Conservation (phyloP, 2,888 invertebrate species). For the Pterostichus madidus region DNA sequence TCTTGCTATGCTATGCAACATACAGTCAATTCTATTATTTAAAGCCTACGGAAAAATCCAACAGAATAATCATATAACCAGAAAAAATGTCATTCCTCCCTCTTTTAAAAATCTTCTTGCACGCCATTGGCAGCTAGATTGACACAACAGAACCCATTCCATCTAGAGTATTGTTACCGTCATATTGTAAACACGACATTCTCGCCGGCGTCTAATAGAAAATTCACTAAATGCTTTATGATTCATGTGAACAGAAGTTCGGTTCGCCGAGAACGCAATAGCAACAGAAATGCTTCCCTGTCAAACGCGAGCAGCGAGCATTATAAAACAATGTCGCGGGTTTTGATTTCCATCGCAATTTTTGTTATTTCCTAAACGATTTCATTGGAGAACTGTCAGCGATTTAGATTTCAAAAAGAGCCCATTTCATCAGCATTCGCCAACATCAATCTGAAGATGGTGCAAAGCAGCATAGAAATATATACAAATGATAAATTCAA, state of each 20-base stretch:
- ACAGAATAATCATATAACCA: too few species aligned
- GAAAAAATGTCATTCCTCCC: neutral
- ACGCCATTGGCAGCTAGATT: neutral
- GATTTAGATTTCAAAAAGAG: neutral
- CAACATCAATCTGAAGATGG: too few species aligned
- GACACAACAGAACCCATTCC: neutral
- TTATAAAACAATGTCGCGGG: neutral
- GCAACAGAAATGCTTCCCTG: neutral
- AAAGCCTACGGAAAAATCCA: too few species aligned
- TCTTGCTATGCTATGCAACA: too few species aligned
- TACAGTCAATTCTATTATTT: too few species aligned
- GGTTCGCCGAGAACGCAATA: constrained; percentile 3
- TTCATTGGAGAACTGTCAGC: neutral
- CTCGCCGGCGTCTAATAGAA: constrained; percentile 12
- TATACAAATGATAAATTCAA: too few species aligned
- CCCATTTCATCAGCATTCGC: too few species aligned
- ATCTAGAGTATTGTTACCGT: neutral
- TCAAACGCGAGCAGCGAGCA: neutral
- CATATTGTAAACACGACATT: constrained; percentile 28
- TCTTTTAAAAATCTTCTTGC: neutral
- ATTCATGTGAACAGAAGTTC: constrained; percentile 10
- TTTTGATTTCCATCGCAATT: neutral
- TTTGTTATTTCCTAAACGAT: neutral
- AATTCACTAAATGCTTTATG: constrained; percentile 40
- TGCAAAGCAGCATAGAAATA: too few species aligned